These are phyloP conservation scores for Lutjanus erythropterus DNA, from an alignment of 2,113 vertebrate species.

Conservation along the genomic window DNA sequence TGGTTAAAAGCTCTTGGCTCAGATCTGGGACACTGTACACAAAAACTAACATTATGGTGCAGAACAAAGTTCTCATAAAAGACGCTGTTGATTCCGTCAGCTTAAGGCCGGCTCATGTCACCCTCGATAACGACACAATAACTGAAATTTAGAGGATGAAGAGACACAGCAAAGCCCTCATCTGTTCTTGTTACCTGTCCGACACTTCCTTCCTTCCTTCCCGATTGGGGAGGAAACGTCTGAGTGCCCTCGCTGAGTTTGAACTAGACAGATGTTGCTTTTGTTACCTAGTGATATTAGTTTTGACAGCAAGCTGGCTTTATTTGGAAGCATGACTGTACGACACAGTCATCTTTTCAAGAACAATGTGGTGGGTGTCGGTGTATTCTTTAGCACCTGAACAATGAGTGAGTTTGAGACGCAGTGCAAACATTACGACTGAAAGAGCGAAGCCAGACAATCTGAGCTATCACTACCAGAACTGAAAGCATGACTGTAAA, in stretches of 20 bases:
- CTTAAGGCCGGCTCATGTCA: slow-evolving; percentile 1
- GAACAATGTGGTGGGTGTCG: slow-evolving; percentile 24
- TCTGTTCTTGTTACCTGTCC: slow-evolving; percentile 58
- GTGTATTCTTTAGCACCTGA: neutral
- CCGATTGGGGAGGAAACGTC: slow-evolving; percentile 41
- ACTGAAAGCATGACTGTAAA: neutral
- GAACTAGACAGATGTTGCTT: slow-evolving; percentile 68
- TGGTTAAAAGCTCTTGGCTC: slow-evolving; percentile 25
- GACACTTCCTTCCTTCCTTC: slow-evolving; percentile 43
- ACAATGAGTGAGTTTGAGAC: neutral
- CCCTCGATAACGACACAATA: slow-evolving; percentile 37
- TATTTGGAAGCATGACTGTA: slow-evolving; percentile 39
- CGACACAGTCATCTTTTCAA: slow-evolving; percentile 27
- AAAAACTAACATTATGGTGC: slow-evolving; percentile 6
- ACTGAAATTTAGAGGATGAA: slow-evolving; percentile 36
- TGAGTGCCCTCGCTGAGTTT: slow-evolving; percentile 31
- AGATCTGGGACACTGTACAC: neutral
- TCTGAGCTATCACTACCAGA: neutral
- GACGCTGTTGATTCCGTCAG: slow-evolving; percentile 20
- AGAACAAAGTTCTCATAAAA: slow-evolving; percentile 21
- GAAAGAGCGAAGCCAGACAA: neutral
- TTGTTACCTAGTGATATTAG: slow-evolving; percentile 50
- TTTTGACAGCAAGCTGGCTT: slow-evolving; percentile 57
- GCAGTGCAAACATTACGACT: neutral
- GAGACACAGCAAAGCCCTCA: slow-evolving; percentile 24